Base-by-base conservation (phyloP, 1,140 invertebrate genomes). In the Drosophila dunni region DNA sequence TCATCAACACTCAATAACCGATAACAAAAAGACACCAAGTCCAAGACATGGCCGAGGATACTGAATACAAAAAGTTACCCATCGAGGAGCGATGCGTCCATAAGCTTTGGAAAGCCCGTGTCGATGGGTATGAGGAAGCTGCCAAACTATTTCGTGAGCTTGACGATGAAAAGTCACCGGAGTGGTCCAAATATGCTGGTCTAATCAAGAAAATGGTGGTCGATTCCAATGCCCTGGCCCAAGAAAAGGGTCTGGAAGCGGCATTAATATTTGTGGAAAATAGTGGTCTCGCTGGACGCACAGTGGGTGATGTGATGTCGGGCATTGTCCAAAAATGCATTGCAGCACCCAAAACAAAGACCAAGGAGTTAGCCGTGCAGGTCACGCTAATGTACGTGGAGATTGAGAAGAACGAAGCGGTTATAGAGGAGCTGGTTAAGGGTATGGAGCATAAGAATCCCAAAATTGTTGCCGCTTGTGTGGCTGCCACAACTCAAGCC, bases 371-470 rank as follows among this genome's bases (percentile, higher is more conserved):
- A 11, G 96, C 97, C 7, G 93, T 96, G 44, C 97, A 98, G 92
- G 95, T 99, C 62, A 95, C 96, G 2, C 93, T 99, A 48, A 97
- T 98, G 96, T 99, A 96, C 91, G 95, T 99, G 80, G 98, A 99
- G 94, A 98, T 98, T 79, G 98, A 99, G 91, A 99, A 98, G 92
- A 96, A 97, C 72, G 98, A 99, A 79, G 92, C 95, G 42, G 97
- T 98, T 0, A 93, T 97, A 91, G 98, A 99, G 86, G 98, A 98
- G 93, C 93, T 99, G 6, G 93, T 98, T 3, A 98, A 98, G 93
- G 98, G 98, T 29, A 96, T 98, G 91, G 97, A 98, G 77, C 95
- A 96, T 65, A 99, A 99, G 93, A 98, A 98, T 93, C 98, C 98
- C 0, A 99, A 99, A 94, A 97, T 98, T 73, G 96, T 98, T 4